Evolutionary conservation across 2,888 invertebrate species (phyloP).

Genomic region (Lagria hirta): DNA sequence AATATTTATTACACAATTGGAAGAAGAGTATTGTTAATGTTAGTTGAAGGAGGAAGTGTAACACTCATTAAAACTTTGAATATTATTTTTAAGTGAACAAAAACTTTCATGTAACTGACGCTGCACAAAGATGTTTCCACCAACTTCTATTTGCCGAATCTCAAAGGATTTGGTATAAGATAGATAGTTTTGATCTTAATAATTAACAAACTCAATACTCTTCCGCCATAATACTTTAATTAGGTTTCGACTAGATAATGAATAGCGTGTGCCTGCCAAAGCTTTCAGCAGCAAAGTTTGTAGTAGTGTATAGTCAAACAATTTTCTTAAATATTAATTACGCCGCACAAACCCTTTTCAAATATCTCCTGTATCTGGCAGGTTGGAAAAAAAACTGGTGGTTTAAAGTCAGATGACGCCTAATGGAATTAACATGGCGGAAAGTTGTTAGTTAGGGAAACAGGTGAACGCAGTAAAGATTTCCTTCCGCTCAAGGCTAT

Average conservation of each 20-base stretch:
- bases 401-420: too few relatives aligned
- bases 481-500: conserved; percentile 18
- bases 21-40: too few relatives aligned
- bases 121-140: too few relatives aligned
- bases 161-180: conserved; percentile 13
- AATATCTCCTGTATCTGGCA: conserved; percentile 2
- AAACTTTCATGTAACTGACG: too few relatives aligned
- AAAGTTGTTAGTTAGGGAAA: too few relatives aligned
- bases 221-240: conserved; percentile 12
- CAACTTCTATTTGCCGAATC: too few relatives aligned
- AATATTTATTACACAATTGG: too few relatives aligned
- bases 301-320: conserved; percentile 10
- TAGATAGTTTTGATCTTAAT: conserved; percentile 9
- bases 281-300: conserved; percentile 5
- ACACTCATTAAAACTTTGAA: too few relatives aligned
- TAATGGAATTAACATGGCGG: conserved; percentile 6
- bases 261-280: conserved; percentile 11
- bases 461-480: conserved; percentile 2
- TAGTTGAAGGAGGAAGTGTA: too few relatives aligned
- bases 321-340: conserved; percentile 14
- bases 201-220: conserved; percentile 12
- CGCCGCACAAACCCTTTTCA: neutral
- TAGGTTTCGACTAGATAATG: conserved; percentile 16
- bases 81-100: too few relatives aligned
- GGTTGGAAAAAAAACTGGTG: conserved; percentile 7